Evolutionary conservation across 2,888 invertebrate genomes (phyloP).

Genomic region (Asteroscopus sphinx): DNA sequence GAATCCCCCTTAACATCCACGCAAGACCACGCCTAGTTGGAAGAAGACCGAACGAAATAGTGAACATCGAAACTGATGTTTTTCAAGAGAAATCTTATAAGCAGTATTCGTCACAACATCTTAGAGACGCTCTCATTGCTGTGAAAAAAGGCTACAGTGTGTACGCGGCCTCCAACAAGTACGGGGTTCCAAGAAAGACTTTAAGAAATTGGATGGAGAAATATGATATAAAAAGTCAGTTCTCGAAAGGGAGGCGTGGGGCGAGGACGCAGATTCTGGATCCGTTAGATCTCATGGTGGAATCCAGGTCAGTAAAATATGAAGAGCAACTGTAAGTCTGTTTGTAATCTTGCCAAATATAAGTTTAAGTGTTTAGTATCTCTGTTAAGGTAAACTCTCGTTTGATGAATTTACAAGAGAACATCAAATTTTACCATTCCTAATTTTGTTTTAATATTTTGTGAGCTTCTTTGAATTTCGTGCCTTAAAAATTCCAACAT

Average conservation of each 20-base stretch:
- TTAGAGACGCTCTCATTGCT: conserved; percentile 85
- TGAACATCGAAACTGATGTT: conserved; percentile 85
- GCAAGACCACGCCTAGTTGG: conserved; percentile 84
- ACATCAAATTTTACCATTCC: too few relatives aligned
- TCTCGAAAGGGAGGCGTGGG: conserved; percentile 85
- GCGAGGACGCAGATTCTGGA: conserved; percentile 78
- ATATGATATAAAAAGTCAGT: conserved; percentile 88
- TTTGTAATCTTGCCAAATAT: conserved; percentile 45
- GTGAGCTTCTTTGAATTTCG: too few relatives aligned
- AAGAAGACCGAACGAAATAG: conserved; percentile 81
- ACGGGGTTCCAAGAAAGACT: conserved; percentile 88
- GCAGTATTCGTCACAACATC: conserved; percentile 87
- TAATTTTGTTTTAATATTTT: too few relatives aligned
- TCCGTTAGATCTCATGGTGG: conserved; percentile 80
- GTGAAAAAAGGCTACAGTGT: conserved; percentile 89
- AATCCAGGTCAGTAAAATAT: conserved; percentile 74
- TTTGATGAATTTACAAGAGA: conserved; percentile 8
- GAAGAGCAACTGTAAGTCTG: conserved; percentile 60
- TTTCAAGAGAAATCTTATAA: conserved; percentile 88
- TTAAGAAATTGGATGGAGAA: conserved; percentile 90
- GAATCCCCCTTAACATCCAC: conserved; percentile 83
- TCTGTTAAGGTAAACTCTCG: conserved; percentile 13
- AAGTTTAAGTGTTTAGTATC: conserved; percentile 26
- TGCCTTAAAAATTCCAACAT: too few relatives aligned
- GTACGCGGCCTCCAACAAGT: conserved; percentile 89